phyloP scores from a whole-genome alignment of 2,888 invertebrate species.

The Ectemnius cavifrons region DNA sequence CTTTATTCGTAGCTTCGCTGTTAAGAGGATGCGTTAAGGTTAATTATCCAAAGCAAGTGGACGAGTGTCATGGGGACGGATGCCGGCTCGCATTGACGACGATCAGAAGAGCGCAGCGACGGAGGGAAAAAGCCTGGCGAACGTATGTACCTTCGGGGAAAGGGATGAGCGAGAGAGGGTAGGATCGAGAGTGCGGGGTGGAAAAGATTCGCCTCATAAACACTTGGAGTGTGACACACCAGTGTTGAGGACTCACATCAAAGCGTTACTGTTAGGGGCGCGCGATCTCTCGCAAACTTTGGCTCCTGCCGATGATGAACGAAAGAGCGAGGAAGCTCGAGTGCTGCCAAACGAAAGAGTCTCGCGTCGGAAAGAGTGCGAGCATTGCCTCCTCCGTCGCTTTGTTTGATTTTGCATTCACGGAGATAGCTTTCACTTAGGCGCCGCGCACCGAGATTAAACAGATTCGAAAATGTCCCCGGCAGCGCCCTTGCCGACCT shows the following conservation, averaged over 20 bases:
- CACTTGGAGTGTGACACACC: conserved; percentile 71
- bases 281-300: conserved; percentile 62
- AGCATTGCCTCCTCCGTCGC: conserved; percentile 74
- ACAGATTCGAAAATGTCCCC: conserved; percentile 76
- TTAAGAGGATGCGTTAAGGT: conserved; percentile 59
- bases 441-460: conserved; percentile 76
- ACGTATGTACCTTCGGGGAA: conserved; percentile 6
- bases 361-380: conserved; percentile 16
- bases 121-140: conserved; percentile 8
- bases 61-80: conserved; percentile 55
- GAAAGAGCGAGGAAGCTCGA: conserved; percentile 7
- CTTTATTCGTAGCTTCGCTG: conserved; percentile 41
- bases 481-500: conserved; percentile 36
- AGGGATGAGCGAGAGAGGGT: conserved; percentile 25
- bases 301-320: conserved; percentile 58
- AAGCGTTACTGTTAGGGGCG: conserved; percentile 60
- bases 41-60: conserved; percentile 74
- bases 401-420: conserved; percentile 77
- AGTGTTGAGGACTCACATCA: conserved; percentile 73
- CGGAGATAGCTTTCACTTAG: conserved; percentile 78
- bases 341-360: background rate
- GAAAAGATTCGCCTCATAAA: conserved; percentile 68
- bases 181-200: conserved; percentile 34
- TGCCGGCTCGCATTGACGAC: conserved; percentile 61
- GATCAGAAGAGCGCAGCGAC: conserved; percentile 64